A percentile compares a stretch with the other conserved stretches of the same genome.
Conservation (phyloP, 2,113 vertebrate species). For the Pituophis catenifer region DNA sequence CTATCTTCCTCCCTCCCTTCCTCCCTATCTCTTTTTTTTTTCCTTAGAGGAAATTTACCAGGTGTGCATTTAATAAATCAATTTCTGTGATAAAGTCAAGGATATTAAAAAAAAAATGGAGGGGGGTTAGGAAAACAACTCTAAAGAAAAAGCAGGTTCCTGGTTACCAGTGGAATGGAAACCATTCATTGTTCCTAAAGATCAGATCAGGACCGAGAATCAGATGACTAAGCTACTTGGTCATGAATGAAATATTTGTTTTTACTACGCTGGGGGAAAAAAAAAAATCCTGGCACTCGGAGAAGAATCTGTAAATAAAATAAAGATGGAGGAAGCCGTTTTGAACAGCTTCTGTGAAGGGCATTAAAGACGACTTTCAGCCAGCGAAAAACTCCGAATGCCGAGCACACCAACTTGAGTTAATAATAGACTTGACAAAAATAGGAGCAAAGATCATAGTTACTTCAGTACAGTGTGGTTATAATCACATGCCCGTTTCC, state of each 20-base stretch:
- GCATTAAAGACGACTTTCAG: slow-evolving; percentile 40
- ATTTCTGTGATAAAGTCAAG: slow-evolving; percentile 56
- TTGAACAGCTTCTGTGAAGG: slow-evolving; percentile 55
- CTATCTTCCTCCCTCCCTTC: slow-evolving; percentile 38
- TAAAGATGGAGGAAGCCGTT: slow-evolving; percentile 22
- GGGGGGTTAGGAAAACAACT: slow-evolving; percentile 7
- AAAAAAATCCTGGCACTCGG: slow-evolving; percentile 56
- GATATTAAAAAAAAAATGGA: slow-evolving; percentile 56
- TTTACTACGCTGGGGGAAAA: slow-evolving; percentile 55
- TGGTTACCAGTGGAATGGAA: slow-evolving; percentile 60
- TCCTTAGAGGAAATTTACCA: slow-evolving; percentile 40
- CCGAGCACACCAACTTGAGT: background rate
- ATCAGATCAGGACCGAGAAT: slow-evolving; percentile 60
- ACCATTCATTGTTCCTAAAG: slow-evolving; percentile 61
- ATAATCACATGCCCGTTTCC: background rate
- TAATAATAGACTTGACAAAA: slow-evolving; percentile 17
- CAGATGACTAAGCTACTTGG: slow-evolving; percentile 65
- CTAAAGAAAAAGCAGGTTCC: background rate
- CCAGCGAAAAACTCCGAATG: slow-evolving; percentile 30
- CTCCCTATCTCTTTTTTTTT: slow-evolving; percentile 35
- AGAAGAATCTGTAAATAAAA: slow-evolving; percentile 44
- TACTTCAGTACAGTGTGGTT: background rate
- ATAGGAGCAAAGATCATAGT: background rate
- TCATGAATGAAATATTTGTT: slow-evolving; percentile 66
- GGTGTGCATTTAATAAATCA: slow-evolving; percentile 55